These are phyloP conservation scores for Alosa sapidissima DNA, from an alignment of 2,797 vertebrate species.

Conservation along the genomic window DNA sequence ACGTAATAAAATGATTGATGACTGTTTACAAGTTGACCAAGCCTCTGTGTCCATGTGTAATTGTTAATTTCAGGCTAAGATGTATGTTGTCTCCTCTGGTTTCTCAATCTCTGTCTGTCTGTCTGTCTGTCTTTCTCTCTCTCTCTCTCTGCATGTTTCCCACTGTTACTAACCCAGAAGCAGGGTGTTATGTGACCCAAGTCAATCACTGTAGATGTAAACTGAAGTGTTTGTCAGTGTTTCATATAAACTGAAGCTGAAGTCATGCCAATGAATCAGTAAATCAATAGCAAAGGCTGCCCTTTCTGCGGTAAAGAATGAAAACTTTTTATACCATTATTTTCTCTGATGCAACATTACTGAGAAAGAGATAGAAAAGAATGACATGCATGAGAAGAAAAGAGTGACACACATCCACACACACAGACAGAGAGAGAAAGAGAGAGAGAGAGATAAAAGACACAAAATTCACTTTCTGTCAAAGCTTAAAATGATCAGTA, in stretches of 20 bases:
- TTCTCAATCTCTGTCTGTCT: neutral
- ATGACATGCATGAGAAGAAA: neutral
- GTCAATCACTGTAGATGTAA: neutral
- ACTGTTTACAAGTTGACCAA: conserved; percentile 4
- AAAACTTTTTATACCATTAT: neutral
- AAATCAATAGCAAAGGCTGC: neutral
- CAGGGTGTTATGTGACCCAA: neutral
- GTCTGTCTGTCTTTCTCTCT: too few species aligned
- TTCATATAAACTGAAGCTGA: neutral
- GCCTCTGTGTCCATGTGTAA: neutral
- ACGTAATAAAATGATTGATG: conserved; percentile 7
- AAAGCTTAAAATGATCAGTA: conserved; percentile 32
- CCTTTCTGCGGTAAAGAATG: neutral
- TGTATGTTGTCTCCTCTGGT: neutral
- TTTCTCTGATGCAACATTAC: neutral
- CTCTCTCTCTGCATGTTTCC: neutral
- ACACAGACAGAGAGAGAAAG: conserved; percentile 2
- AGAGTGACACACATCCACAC: neutral
- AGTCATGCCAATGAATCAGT: neutral
- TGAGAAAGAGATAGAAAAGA: neutral
- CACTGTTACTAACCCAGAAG: neutral
- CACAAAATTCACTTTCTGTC: neutral
- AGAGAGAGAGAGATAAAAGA: conserved; percentile 14
- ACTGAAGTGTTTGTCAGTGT: neutral
- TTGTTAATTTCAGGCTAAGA: neutral